Evolutionary conservation across 2,888 invertebrate species (phyloP).

Genomic region (Parnassius apollo): DNA sequence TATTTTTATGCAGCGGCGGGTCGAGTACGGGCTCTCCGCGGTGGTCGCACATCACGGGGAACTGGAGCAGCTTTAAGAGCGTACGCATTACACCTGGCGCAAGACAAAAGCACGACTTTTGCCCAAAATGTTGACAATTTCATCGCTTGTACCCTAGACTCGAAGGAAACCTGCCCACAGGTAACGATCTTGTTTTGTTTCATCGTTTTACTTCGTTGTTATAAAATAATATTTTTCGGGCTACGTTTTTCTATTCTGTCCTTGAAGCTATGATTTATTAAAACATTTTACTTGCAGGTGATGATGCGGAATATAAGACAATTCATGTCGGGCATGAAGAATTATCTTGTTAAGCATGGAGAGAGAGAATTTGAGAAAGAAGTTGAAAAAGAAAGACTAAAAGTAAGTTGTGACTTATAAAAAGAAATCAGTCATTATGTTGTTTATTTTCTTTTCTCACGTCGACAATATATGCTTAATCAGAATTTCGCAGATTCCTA

Average conservation of each 20-base stretch:
- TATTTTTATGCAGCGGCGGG: slow-evolving; percentile 84
- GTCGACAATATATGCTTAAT: no score
- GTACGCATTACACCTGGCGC: slow-evolving; percentile 90
- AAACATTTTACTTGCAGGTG: slow-evolving; percentile 63
- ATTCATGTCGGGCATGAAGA: slow-evolving; percentile 99
- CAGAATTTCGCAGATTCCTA: no score
- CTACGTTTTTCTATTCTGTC: no score
- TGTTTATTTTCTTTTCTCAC: no score
- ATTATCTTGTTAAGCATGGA: slow-evolving; percentile 97
- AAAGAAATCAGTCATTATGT: no score
- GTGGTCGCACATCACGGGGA: slow-evolving; percentile 69
- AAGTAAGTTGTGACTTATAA: slow-evolving; percentile 69
- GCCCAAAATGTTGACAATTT: slow-evolving; percentile 96
- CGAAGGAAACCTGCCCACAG: slow-evolving; percentile 92
- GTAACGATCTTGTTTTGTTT: slow-evolving; percentile 41
- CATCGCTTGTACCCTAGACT: slow-evolving; percentile 94
- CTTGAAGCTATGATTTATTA: not conserved
- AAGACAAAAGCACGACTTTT: slow-evolving; percentile 93
- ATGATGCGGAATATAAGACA: slow-evolving; percentile 96
- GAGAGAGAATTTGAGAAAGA: slow-evolving; percentile 95
- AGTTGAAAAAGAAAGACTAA: slow-evolving; percentile 91
- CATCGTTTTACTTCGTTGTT: not conserved
- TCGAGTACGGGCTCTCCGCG: slow-evolving; percentile 85
- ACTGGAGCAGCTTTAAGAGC: slow-evolving; percentile 87
- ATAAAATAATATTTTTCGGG: no score